Conservation (phyloP, 2,888 invertebrate genomes). For the Ischnura elegans region DNA sequence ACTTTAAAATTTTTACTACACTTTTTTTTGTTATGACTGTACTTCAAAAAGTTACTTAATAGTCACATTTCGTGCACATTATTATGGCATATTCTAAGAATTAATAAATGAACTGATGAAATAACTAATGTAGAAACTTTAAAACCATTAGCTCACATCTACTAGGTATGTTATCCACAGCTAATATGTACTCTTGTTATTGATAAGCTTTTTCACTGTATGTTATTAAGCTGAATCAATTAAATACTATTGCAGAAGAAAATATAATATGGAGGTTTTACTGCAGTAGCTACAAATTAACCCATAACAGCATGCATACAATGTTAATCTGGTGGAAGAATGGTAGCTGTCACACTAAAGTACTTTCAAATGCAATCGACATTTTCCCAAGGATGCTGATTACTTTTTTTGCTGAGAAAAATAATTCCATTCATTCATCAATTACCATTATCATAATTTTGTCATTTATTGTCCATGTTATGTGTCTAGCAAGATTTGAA, state of each 20-base stretch:
- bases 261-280: constrained; percentile 1
- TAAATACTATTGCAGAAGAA: background rate
- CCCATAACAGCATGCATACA: background rate
- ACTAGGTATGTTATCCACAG: too few species aligned
- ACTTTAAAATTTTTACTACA: background rate
- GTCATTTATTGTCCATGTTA: too few species aligned
- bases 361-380: too few species aligned
- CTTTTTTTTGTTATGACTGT: background rate
- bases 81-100: background rate
- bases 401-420: too few species aligned
- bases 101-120: background rate
- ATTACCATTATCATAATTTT: too few species aligned
- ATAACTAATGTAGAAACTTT: background rate
- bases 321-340: background rate
- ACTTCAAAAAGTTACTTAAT: background rate
- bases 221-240: background rate
- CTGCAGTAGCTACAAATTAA: background rate
- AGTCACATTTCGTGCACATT: background rate
- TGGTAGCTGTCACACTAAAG: too few species aligned
- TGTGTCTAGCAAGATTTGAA: too few species aligned
- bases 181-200: background rate
- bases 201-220: background rate
- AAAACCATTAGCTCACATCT: too few species aligned
- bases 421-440: too few species aligned
- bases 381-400: too few species aligned